phyloP scores from a whole-genome alignment of 2,113 vertebrate genomes.

The Rhabdomys dilectus region DNA sequence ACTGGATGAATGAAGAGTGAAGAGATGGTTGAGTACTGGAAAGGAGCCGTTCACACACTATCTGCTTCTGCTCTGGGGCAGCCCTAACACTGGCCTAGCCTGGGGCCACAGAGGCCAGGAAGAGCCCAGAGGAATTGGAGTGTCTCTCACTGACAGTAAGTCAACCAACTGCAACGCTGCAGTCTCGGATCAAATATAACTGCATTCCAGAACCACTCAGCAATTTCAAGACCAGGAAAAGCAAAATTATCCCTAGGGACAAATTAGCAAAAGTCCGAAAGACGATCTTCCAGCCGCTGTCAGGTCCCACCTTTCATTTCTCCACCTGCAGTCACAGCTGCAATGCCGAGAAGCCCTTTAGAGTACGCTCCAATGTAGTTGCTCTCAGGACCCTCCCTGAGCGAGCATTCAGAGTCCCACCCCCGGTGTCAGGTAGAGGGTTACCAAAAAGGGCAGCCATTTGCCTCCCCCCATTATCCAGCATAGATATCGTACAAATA shows the following conservation, averaged over 20 bases:
- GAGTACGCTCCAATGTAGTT: not conserved
- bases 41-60: not conserved
- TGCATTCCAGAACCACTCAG: slow-evolving; percentile 7
- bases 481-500: not conserved
- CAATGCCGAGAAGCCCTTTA: not conserved
- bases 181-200: slow-evolving; percentile 25
- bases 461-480: not conserved
- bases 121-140: not conserved
- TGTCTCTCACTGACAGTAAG: not conserved
- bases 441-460: not conserved
- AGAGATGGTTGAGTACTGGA: not conserved
- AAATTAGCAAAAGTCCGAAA: not conserved
- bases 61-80: not conserved
- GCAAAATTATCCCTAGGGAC: not conserved
- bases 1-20: too few relatives aligned
- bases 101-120: not conserved
- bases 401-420: not conserved
- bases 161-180: not conserved
- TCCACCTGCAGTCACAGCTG: too few relatives aligned
- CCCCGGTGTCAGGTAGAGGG: too few relatives aligned
- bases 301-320: not conserved
- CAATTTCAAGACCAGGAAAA: not conserved
- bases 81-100: not conserved
- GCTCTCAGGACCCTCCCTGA: not conserved
- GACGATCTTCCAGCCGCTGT: not conserved